Percentiles rank a stretch among this genome's conserved stretches.
These are phyloP conservation scores for Drosophila pseudoananassae DNA, from an alignment of 1,140 invertebrate species.

Conservation along the genomic window DNA sequence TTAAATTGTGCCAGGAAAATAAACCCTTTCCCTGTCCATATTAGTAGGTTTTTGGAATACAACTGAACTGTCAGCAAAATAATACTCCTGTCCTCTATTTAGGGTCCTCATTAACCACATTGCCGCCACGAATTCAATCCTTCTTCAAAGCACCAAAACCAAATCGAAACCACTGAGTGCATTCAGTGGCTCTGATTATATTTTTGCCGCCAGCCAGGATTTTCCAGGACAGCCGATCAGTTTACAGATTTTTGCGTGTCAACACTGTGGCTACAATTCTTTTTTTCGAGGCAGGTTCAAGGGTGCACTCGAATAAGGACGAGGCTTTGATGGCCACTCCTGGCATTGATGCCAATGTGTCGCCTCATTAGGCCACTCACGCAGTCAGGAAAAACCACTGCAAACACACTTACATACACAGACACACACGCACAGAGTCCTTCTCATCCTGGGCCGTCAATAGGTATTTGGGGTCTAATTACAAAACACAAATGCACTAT, in stretches of 20 bases:
- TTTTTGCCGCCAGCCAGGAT: slow-evolving; percentile 6
- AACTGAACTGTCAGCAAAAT: background rate
- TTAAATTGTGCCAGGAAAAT: too few relatives aligned
- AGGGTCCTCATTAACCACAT: background rate
- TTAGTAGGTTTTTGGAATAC: background rate
- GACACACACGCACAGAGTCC: slow-evolving; percentile 4
- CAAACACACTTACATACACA: slow-evolving; percentile 4
- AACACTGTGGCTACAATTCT: slow-evolving; percentile 41
- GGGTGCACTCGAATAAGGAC: background rate
- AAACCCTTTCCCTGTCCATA: background rate
- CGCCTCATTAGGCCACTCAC: slow-evolving; percentile 45
- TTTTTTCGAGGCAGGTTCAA: slow-evolving; percentile 6
- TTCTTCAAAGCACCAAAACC: slow-evolving; percentile 2
- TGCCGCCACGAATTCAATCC: background rate
- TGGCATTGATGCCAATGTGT: slow-evolving; percentile 32
- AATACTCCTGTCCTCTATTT: background rate
- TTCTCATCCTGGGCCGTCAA: slow-evolving; percentile 26
- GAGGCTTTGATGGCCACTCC: background rate
- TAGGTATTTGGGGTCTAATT: slow-evolving; percentile 74
- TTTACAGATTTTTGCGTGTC: slow-evolving; percentile 56
- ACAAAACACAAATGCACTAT: slow-evolving; percentile 77
- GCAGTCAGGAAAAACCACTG: slow-evolving; percentile 9
- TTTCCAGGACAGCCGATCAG: slow-evolving; percentile 41
- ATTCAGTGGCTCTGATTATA: slow-evolving; percentile 26
- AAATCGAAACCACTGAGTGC: slow-evolving; percentile 10